A percentile compares a stretch with the other conserved stretches of the same genome.
phyloP scores from a whole-genome alignment of 2,113 vertebrate species.

The Naja naja region DNA sequence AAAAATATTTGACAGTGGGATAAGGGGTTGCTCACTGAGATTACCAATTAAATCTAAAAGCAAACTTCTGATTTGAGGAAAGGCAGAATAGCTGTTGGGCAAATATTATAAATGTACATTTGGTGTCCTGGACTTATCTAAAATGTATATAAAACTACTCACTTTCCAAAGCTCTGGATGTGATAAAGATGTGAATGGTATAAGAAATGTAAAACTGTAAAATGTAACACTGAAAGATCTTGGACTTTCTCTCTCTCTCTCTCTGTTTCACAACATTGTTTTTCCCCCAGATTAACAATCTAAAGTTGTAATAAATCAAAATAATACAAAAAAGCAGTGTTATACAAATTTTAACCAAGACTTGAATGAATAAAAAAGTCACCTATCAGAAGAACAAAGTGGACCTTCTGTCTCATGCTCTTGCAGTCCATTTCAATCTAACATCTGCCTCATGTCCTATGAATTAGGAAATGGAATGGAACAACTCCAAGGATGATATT shows the following conservation, averaged over 20 bases:
- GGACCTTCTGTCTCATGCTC: not conserved
- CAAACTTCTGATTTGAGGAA: not conserved
- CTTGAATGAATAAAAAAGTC: not conserved
- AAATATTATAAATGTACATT: not conserved
- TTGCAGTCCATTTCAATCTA: not conserved
- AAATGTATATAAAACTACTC: not conserved
- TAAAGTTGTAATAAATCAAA: not conserved
- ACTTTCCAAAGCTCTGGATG: not conserved
- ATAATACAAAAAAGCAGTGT: not conserved
- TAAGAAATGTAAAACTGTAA: not conserved
- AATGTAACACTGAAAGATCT: not conserved
- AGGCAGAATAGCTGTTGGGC: not conserved
- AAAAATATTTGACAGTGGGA: not conserved
- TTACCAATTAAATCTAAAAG: not conserved
- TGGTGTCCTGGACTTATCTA: not conserved
- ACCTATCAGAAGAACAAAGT: not conserved
- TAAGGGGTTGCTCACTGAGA: not conserved
- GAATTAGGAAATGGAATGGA: not conserved
- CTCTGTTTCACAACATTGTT: not conserved
- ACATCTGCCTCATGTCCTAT: not conserved
- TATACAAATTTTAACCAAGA: not conserved
- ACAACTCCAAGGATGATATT: not conserved
- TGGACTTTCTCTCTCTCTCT: not conserved
- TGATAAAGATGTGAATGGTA: not conserved
- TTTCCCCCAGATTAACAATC: not conserved